A percentile compares a stretch with the other conserved stretches of the same genome.
Evolutionary conservation across 2,113 vertebrate genomes (phyloP).

Genomic region (Lophotis ruficrista): DNA sequence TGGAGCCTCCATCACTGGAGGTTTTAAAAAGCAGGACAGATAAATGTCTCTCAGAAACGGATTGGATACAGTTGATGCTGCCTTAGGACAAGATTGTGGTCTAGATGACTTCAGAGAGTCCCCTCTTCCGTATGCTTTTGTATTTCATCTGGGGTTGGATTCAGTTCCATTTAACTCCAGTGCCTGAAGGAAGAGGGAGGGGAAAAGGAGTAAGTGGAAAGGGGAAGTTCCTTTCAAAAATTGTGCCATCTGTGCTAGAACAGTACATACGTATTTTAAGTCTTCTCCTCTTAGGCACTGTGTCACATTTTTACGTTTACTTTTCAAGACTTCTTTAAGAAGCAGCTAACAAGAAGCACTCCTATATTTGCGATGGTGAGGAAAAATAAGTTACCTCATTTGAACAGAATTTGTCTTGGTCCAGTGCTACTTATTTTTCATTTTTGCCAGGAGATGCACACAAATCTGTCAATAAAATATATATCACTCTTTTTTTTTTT

Average conservation of each 20-base stretch:
- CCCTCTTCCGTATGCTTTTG: not conserved
- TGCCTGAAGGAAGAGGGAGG: not conserved
- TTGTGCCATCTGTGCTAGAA: not conserved
- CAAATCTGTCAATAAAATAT: not conserved
- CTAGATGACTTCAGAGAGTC: not conserved
- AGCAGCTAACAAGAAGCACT: not conserved
- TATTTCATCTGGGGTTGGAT: not conserved
- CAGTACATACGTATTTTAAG: not conserved
- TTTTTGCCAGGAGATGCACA: not conserved
- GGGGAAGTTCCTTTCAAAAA: not conserved
- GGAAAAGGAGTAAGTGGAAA: not conserved
- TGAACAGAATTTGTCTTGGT: not conserved
- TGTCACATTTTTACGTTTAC: not conserved
- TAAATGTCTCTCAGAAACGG: not conserved
- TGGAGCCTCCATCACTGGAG: not conserved
- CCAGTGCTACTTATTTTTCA: not conserved
- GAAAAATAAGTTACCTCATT: not conserved
- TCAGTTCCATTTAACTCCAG: not conserved
- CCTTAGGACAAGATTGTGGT: not conserved
- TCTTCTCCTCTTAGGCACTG: not conserved
- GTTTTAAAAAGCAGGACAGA: not conserved
- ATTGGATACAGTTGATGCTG: not conserved
- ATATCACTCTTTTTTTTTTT: not conserved
- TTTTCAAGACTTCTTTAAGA: not conserved
- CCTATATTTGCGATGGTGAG: not conserved